Percentiles rank a stretch among this genome's conserved stretches.
phyloP scores from a whole-genome alignment of 2,888 invertebrate genomes.

The Scelioninae gen. 2 region DNA sequence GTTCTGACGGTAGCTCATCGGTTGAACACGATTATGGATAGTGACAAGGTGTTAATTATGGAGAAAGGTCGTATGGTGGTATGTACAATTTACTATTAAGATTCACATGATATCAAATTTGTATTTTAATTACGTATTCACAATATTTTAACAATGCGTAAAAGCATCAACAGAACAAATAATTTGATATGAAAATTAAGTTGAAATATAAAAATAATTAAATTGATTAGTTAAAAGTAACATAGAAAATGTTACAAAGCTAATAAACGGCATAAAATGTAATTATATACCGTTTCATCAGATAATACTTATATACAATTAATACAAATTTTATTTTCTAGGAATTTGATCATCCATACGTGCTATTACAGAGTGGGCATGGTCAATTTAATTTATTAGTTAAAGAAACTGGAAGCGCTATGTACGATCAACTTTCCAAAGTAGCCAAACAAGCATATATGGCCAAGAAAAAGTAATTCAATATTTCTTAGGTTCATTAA shows the following conservation, averaged over 20 bases:
- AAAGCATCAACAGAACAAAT: no score
- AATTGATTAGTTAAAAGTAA: no score
- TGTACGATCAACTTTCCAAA: constrained; percentile 76
- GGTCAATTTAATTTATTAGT: constrained; percentile 79
- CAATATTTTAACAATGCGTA: no score
- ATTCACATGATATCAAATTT: no score
- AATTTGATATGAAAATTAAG: no score
- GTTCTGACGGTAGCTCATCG: constrained; percentile 80
- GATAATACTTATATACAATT: no score
- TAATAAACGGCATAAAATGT: no score
- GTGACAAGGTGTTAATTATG: constrained; percentile 78
- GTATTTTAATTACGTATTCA: no score
- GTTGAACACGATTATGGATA: constrained; percentile 80
- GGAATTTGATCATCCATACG: constrained; percentile 62
- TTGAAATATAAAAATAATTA: no score
- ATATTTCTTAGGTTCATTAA: background rate
- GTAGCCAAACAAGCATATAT: constrained; percentile 76
- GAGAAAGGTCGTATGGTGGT: constrained; percentile 77
- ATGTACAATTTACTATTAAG: constrained; percentile 61
- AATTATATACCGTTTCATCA: no score
- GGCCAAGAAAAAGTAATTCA: constrained; percentile 61
- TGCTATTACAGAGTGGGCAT: constrained; percentile 77
- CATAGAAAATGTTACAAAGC: no score
- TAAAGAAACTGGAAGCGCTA: constrained; percentile 79
- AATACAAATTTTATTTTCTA: constrained; percentile 58